phyloP scores from a whole-genome alignment of 2,888 invertebrate species.

The Panorpa germanica region DNA sequence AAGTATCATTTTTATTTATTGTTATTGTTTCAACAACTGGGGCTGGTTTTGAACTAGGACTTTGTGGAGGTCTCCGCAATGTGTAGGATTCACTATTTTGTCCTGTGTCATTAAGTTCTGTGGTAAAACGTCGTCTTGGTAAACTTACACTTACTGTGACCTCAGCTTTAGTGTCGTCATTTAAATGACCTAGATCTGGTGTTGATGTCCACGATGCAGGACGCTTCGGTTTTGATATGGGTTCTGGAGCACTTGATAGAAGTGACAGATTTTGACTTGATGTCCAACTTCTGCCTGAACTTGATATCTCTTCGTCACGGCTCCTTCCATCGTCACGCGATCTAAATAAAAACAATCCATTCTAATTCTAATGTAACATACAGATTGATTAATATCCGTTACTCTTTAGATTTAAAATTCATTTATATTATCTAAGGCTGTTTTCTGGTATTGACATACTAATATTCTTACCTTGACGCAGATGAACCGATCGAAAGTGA shows the following conservation, averaged over 20 bases:
- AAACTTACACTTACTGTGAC: constrained; percentile 49
- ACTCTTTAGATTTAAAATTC: constrained; percentile 3
- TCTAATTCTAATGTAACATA: constrained; percentile 3
- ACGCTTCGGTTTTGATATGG: constrained; percentile 20
- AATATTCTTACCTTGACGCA: constrained; percentile 28
- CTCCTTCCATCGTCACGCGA: constrained; percentile 17
- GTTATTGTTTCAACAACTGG: constrained; percentile 13
- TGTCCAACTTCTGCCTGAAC: constrained; percentile 44
- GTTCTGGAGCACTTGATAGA: constrained; percentile 17
- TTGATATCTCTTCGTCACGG: constrained; percentile 26
- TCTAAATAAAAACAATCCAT: constrained; percentile 1
- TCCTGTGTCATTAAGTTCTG: constrained; percentile 35
- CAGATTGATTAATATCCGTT: constrained; percentile 2
- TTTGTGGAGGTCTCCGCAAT: constrained; percentile 30
- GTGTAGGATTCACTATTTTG: constrained; percentile 26
- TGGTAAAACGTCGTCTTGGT: constrained; percentile 42
- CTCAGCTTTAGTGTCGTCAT: constrained; percentile 36
- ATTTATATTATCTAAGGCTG: constrained; percentile 2
- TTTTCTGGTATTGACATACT: constrained; percentile 4
- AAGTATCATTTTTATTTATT: constrained; percentile 39
- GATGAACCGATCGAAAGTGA: constrained; percentile 47
- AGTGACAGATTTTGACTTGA: constrained; percentile 49
- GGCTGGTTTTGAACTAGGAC: constrained; percentile 27
- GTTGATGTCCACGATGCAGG: constrained; percentile 63
- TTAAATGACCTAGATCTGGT: constrained; percentile 51